Evolutionary conservation across 2,888 invertebrate species (phyloP).

Genomic region (Empis stercorea): DNA sequence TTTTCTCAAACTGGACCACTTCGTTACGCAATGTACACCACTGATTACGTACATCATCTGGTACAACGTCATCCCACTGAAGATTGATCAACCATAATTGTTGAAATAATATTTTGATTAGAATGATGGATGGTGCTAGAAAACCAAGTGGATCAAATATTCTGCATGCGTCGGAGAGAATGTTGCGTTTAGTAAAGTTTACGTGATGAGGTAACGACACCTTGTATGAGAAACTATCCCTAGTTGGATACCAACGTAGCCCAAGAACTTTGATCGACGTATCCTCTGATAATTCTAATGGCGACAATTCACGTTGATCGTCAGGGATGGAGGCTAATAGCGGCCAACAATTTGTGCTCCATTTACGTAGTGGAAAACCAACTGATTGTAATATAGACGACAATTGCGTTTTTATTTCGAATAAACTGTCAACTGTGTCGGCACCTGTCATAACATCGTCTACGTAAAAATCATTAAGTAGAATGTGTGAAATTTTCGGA

Average conservation of each 20-base stretch:
- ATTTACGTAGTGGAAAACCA: conserved; percentile 2
- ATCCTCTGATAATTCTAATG: too few relatives aligned
- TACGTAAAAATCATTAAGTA: conserved; percentile 12
- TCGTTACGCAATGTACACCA: too few relatives aligned
- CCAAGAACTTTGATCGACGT: background rate
- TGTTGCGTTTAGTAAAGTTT: background rate
- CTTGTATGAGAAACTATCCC: background rate
- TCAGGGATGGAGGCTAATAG: background rate
- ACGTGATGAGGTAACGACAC: background rate
- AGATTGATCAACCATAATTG: conserved; percentile 7
- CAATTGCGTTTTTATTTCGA: too few relatives aligned
- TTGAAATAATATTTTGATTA: conserved; percentile 12
- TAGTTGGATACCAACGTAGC: conserved; percentile 1
- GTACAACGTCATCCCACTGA: too few relatives aligned
- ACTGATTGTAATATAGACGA: too few relatives aligned
- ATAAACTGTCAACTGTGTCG: too few relatives aligned
- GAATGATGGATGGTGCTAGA: conserved; percentile 8
- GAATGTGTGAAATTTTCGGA: conserved; percentile 7
- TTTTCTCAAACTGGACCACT: too few relatives aligned
- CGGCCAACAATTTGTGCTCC: conserved; percentile 6
- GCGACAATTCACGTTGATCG: too few relatives aligned
- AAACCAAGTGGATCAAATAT: conserved; percentile 8
- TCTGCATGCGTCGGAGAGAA: background rate
- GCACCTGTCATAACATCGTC: conserved; percentile 7
- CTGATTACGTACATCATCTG: too few relatives aligned